A percentile compares a stretch with the other conserved stretches of the same genome.
These are phyloP conservation scores for Crotophaga sulcirostris DNA, from an alignment of 2,113 vertebrate species.

Conservation along the genomic window DNA sequence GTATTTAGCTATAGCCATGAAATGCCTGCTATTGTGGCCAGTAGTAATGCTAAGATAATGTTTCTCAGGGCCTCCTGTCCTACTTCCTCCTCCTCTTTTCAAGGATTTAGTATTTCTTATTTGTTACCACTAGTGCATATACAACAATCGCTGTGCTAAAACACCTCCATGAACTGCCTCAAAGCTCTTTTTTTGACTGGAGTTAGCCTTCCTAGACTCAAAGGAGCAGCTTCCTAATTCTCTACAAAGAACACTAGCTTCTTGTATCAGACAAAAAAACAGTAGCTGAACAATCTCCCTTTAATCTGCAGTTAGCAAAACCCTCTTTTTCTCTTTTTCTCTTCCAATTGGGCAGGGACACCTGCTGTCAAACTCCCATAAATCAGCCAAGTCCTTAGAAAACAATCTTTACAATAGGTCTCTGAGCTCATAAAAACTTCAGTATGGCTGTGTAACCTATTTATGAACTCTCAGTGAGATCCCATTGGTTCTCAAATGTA, in stretches of 20 bases:
- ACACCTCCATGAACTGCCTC: not conserved
- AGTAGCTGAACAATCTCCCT: not conserved
- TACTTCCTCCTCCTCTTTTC: not conserved
- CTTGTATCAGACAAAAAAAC: not conserved
- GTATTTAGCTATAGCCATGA: not conserved
- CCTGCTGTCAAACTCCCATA: slow-evolving; percentile 33
- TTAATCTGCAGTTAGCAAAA: slow-evolving; percentile 34
- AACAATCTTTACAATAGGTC: slow-evolving; percentile 16
- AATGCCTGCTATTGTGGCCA: not conserved
- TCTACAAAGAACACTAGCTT: not conserved
- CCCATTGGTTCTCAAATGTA: not conserved
- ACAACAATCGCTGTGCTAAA: not conserved
- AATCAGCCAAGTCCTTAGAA: slow-evolving; percentile 17
- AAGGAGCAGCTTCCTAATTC: not conserved
- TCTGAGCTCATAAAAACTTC: not conserved
- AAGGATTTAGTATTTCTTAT: not conserved
- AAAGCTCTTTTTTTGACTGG: not conserved
- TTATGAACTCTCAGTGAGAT: not conserved
- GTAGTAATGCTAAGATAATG: not conserved
- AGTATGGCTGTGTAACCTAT: not conserved
- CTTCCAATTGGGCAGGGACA: not conserved
- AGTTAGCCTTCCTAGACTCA: not conserved
- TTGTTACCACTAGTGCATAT: not conserved
- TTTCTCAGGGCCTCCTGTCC: not conserved
- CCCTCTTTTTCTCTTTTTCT: slow-evolving; percentile 29